Evolutionary conservation across 92 coral and sea anemone species (phyloP), one percentile per base, ranked within the genome.

Genomic region (Epizoanthus rinbou): DNA sequence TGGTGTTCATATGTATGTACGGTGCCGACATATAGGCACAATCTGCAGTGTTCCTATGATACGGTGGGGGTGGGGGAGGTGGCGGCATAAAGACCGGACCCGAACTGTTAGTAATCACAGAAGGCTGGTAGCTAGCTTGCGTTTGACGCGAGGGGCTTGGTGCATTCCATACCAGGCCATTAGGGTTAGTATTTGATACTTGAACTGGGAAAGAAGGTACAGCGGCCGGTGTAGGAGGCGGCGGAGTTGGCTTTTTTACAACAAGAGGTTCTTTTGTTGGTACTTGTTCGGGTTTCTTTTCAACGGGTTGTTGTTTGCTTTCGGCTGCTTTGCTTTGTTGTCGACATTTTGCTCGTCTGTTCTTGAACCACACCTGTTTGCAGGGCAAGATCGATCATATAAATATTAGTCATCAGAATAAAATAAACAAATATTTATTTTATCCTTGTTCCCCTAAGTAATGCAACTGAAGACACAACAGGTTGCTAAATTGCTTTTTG

Each of bases 331-430:
- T 93, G 84, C 90, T 94, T 58, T 91, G 86, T 64, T 97, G 99
- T 45, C 99, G 93, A 65, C 98, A 93, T 74, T 97, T 97, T 2
- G 99, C 99, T 82, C 99, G 73, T 89, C 98, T 90, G 80, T 97
- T 97, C 73, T 97, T 97, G 85, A 97, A 97, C 99, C 99, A 97
- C 15, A 97, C 99, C 99, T 97, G 23, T 39, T 39, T 60, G 45
- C 2, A 43, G 7, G 17, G 25, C 57, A 43, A 56, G 24, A 74
- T 37, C 3, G 43, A 13, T 50, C 54, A 50, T 10, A 2, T 50
- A 50, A 50, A 50, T 50, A 15, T 9, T 50, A 9, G 54, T 50
- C 16, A 50, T 50, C 54, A 50, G 15, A 50, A 50, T 50, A 50
- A 13, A 50, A 9, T 11, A 10, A 9, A 11, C 2, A 50, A 11